phyloP scores from a whole-genome alignment of 2,797 vertebrate species.

The Poeciliopsis turneri region DNA sequence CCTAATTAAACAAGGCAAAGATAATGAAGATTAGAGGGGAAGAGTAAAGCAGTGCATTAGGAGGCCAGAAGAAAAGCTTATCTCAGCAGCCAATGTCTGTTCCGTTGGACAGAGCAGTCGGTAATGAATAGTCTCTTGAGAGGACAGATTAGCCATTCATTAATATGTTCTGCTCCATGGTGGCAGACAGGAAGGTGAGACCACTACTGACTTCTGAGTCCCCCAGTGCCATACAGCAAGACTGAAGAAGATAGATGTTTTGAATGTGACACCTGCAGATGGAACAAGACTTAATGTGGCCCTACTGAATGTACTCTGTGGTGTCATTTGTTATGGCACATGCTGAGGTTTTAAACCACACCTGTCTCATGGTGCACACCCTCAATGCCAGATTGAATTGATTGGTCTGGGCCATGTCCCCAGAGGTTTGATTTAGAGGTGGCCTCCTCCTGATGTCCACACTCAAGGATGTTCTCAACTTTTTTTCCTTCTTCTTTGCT shows the following conservation, averaged over 20 bases:
- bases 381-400: slow-evolving; percentile 60
- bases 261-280: slow-evolving; percentile 39
- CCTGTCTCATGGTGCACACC: slow-evolving; percentile 37
- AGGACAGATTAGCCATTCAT: slow-evolving; percentile 57
- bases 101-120: slow-evolving; percentile 29
- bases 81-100: slow-evolving; percentile 33
- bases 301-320: slow-evolving; percentile 24
- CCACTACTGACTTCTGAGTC: slow-evolving; percentile 18
- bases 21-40: background rate
- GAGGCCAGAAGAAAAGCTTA: background rate
- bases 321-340: slow-evolving; percentile 38
- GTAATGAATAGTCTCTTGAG: slow-evolving; percentile 49
- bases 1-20: background rate
- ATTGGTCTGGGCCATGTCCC: slow-evolving; percentile 38
- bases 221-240: slow-evolving; percentile 39
- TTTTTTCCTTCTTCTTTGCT: slow-evolving; percentile 15
- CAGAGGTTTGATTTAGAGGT: slow-evolving; percentile 63
- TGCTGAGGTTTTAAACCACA: slow-evolving; percentile 47
- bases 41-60: background rate
- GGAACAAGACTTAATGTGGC: slow-evolving; percentile 45
- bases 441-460: slow-evolving; percentile 40
- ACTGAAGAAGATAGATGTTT: slow-evolving; percentile 49
- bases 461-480: slow-evolving; percentile 38
- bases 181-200: slow-evolving; percentile 52
- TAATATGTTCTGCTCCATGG: slow-evolving; percentile 44